Conservation (phyloP, 2,888 invertebrate species). For the Sphaerophoria rueppellii region DNA sequence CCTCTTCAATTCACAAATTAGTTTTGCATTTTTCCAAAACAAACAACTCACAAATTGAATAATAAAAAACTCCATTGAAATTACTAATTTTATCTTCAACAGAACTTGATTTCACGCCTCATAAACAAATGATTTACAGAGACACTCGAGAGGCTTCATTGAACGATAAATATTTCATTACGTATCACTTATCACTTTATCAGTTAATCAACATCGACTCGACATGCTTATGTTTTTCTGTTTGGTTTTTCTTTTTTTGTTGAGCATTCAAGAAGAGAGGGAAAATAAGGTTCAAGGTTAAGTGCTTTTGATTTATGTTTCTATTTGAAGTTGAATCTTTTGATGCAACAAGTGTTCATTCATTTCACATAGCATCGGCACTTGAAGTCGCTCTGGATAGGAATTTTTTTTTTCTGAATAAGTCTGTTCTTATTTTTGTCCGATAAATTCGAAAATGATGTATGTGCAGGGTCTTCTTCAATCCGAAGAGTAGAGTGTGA, state of each 20-base stretch:
- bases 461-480: no score
- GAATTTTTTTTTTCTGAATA: no score
- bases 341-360: constrained; percentile 1
- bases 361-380: not conserved
- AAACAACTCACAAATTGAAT: not conserved
- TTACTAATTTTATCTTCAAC: constrained; percentile 2
- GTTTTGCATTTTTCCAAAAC: not conserved
- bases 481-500: no score
- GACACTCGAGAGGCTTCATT: not conserved
- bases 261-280: not conserved
- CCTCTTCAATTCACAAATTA: not conserved
- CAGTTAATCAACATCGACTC: not conserved
- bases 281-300: constrained; percentile 43
- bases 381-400: not conserved
- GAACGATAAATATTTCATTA: not conserved
- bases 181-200: constrained; percentile 9
- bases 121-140: not conserved
- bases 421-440: no score
- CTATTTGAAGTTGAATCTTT: constrained; percentile 13
- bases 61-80: not conserved
- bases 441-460: no score
- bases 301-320: constrained; percentile 50
- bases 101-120: not conserved
- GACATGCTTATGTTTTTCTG: not conserved
- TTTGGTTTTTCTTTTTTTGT: no score